Base-by-base conservation (phyloP, 2,113 vertebrate genomes). In the Chiloscyllium plagiosum region DNA sequence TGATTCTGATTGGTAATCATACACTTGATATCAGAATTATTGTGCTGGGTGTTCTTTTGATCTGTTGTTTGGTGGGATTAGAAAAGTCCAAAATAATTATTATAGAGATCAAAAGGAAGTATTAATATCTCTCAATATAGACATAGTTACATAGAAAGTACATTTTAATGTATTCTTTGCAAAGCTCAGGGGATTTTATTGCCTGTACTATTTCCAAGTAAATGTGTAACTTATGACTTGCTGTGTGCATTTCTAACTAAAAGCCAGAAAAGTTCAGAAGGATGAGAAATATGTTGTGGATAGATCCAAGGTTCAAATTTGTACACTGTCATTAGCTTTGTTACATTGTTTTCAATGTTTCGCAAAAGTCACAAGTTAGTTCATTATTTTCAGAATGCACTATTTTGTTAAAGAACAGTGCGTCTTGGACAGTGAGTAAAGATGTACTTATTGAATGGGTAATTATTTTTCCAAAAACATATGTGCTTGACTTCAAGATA, bases 351-450 rank as follows among this genome's bases (percentile, higher is more conserved):
- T 92, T 92, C 52, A 92, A 89, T 24, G 86, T 52, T 56, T 26
- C 7, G 8, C 24, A 87, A 61, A 89, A 90, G 86, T 90, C 52
- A 92, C 56, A 92, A 92, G 52, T 56, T 92, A 92, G 29, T 92
- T 92, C 87, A 37, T n/a, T 92, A 92, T 92, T 92, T 92, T 65
- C 87, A 92, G 29, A 92, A 6, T 92, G 87, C 61, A 92, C 87
- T 65, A 92, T n/a, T 92, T 65, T n/a, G 56, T 92, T 65, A 65
- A 92, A 65, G 87, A 92, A 92, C 87, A 56, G 2, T 89, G 26
- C 65, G 87, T 92, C 56, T 56, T 92, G 87, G 87, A 65, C 87
- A 92, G 56, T 65, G 29, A n/a, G 87, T 92, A 92, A 65, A n/a
- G 56, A 92, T 87, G 52, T 87, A 52, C 20, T 56, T 42, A 22